phyloP scores from a whole-genome alignment of 1,140 invertebrate genomes.

The Drosophila persimilis region DNA sequence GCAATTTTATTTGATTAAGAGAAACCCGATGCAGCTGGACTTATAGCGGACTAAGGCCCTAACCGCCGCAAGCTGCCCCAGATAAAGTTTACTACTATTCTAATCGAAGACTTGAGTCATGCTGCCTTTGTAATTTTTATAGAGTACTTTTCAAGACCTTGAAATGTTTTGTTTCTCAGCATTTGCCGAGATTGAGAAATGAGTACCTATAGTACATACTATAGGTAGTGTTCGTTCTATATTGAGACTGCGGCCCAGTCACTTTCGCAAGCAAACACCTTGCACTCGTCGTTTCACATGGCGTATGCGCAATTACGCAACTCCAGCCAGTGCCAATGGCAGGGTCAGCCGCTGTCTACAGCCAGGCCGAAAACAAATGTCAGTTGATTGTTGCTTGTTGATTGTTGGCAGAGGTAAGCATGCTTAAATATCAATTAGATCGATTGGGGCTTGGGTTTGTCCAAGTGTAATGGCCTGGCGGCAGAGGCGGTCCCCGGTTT shows the following conservation, averaged over 20 bases:
- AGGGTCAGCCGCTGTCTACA: conserved; percentile 53
- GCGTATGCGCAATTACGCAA: conserved; percentile 69
- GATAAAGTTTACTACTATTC: too few relatives aligned
- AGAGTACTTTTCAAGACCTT: too few relatives aligned
- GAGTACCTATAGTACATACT: too few relatives aligned
- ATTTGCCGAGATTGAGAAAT: too few relatives aligned
- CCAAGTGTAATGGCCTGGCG: conserved; percentile 8
- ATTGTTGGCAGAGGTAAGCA: conserved; percentile 58
- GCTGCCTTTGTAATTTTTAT: too few relatives aligned
- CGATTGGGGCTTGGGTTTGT: conserved; percentile 22
- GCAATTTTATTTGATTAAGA: conserved; percentile 41
- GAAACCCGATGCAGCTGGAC: conserved; percentile 17
- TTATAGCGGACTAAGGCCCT: conserved; percentile 35
- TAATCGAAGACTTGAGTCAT: too few relatives aligned
- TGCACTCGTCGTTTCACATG: conserved; percentile 40
- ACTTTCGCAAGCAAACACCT: conserved; percentile 2
- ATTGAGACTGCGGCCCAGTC: not conserved
- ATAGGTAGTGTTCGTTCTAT: too few relatives aligned
- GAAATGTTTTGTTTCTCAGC: too few relatives aligned
- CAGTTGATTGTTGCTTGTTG: conserved; percentile 21
- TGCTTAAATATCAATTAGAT: conserved; percentile 77
- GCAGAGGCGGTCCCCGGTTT: conserved; percentile 4
- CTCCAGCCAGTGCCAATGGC: conserved; percentile 21
- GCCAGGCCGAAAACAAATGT: conserved; percentile 38
- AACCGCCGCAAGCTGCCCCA: conserved; percentile 1